Conservation (phyloP, 2,113 vertebrate species). For the Mesembrinibis cayennensis region DNA sequence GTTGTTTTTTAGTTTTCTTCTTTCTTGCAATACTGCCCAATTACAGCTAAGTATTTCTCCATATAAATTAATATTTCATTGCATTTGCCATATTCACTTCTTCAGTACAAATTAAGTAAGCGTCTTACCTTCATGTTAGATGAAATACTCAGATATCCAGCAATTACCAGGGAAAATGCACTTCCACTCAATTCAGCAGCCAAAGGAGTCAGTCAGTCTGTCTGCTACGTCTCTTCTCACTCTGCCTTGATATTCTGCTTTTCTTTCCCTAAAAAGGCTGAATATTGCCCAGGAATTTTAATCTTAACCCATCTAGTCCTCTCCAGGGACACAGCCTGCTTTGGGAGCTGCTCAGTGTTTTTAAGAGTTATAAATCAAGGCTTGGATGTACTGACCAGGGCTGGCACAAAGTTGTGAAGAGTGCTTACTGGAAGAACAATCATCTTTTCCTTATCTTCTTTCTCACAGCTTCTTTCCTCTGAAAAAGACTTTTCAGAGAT, state of each 20-base stretch:
- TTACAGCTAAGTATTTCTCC: background rate
- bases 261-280: slow-evolving; percentile 20
- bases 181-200: background rate
- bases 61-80: slow-evolving; percentile 32
- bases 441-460: background rate
- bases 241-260: background rate
- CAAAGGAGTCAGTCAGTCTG: slow-evolving; percentile 26
- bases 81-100: background rate
- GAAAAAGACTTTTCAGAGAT: background rate
- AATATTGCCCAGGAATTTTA: slow-evolving; percentile 31
- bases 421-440: background rate
- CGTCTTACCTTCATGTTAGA: slow-evolving; percentile 76
- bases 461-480: background rate
- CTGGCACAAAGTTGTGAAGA: background rate
- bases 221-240: background rate
- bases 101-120: slow-evolving; percentile 7
- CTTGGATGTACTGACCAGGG: background rate
- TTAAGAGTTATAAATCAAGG: slow-evolving; percentile 38
- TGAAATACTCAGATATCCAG: slow-evolving; percentile 5
- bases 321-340: slow-evolving; percentile 34
- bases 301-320: slow-evolving; percentile 5
- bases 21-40: background rate
- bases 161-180: slow-evolving; percentile 23
- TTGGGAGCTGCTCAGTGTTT: background rate
- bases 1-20: background rate